Evolutionary conservation across 2,888 invertebrate genomes (phyloP).

Genomic region (Drosophila nigritarsus): DNA sequence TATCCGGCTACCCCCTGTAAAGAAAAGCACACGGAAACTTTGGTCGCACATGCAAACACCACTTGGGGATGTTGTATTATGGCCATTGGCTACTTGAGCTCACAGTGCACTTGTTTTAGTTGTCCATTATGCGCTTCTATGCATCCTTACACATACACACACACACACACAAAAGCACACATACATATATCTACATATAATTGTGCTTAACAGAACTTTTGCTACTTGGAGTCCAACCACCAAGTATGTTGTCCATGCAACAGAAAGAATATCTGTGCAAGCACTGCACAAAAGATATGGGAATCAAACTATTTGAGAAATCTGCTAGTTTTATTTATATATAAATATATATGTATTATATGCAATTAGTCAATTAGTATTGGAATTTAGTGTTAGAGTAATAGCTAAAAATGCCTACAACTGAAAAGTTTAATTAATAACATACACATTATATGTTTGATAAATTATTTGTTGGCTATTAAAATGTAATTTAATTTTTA

Average conservation of each 20-base stretch:
- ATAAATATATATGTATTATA: background rate
- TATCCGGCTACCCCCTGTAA: background rate
- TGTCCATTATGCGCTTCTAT: constrained; percentile 57
- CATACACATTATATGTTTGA: background rate
- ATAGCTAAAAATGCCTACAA: too few species aligned
- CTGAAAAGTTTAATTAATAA: too few species aligned
- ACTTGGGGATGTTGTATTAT: constrained; percentile 35
- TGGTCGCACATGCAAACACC: constrained; percentile 41
- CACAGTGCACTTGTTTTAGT: constrained; percentile 64
- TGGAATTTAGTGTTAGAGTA: too few species aligned
- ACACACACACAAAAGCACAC: background rate
- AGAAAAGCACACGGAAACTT: constrained; percentile 20
- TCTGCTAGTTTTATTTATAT: background rate
- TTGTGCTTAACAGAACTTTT: constrained; percentile 49
- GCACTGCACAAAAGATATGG: constrained; percentile 4
- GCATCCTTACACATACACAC: constrained; percentile 19
- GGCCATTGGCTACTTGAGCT: constrained; percentile 54
- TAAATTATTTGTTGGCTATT: background rate
- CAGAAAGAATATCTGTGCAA: background rate
- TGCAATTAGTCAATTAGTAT: background rate
- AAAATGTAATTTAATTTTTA: background rate
- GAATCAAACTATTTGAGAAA: background rate
- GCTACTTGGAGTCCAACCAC: constrained; percentile 26
- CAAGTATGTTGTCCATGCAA: constrained; percentile 6
- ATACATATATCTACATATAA: constrained; percentile 26